These are phyloP conservation scores for Cryptotermes secundus DNA, from an alignment of 1,140 invertebrate species.

Conservation along the genomic window DNA sequence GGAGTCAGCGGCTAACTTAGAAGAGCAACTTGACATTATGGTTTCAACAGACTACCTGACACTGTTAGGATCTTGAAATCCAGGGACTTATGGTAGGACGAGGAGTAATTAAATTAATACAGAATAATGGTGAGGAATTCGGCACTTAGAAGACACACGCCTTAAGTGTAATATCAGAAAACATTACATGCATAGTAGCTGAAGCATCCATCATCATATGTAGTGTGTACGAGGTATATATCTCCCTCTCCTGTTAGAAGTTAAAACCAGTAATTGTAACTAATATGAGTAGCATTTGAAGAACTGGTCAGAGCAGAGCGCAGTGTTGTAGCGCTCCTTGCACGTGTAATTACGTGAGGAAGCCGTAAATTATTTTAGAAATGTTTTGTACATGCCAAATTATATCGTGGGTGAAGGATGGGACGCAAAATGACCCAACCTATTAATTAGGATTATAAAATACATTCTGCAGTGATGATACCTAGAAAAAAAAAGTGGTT, in stretches of 20 bases:
- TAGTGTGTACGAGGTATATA: not conserved
- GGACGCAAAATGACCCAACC: not conserved
- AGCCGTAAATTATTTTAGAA: not conserved
- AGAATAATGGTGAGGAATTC: no score
- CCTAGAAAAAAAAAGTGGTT: not conserved
- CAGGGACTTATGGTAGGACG: no score
- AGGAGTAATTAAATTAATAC: no score
- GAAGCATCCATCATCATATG: not conserved
- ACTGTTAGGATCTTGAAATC: no score
- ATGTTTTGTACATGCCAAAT: conserved; percentile 2
- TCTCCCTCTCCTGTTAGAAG: not conserved
- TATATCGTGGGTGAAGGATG: not conserved
- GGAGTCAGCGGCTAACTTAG: no score
- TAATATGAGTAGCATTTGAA: not conserved
- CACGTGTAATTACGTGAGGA: not conserved
- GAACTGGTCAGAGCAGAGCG: not conserved
- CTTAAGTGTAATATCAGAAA: no score
- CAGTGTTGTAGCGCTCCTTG: not conserved
- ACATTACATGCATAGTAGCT: not conserved
- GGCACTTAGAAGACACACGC: no score
- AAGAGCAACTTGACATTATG: no score
- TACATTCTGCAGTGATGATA: not conserved
- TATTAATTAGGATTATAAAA: conserved; percentile 3
- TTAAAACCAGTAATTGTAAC: not conserved
- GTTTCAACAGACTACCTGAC: no score